phyloP scores from a whole-genome alignment of 2,888 invertebrate genomes.

The Agriopis marginaria region DNA sequence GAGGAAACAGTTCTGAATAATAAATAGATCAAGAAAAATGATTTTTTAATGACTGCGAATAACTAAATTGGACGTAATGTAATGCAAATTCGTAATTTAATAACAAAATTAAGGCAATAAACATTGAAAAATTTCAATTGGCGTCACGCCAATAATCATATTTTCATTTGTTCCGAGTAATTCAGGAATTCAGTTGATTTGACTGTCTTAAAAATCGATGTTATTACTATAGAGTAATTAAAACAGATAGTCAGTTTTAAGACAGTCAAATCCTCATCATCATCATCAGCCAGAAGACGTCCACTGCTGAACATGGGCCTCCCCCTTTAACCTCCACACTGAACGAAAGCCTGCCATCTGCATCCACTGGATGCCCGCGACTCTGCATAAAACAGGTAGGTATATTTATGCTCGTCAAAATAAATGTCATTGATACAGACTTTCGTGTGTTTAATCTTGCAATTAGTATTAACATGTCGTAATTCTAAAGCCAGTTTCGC shows the following conservation, averaged over 20 bases:
- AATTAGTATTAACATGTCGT: constrained; percentile 24
- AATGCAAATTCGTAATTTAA: not conserved
- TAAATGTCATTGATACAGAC: constrained; percentile 34
- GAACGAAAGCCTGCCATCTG: too few relatives aligned
- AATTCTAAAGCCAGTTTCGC: constrained; percentile 30
- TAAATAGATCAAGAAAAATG: not conserved
- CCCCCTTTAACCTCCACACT: too few relatives aligned
- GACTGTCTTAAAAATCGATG: not conserved
- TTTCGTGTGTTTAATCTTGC: constrained; percentile 20
- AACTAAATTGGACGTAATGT: not conserved
- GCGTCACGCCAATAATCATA: not conserved
- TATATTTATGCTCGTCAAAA: constrained; percentile 16
- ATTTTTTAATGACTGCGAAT: not conserved
- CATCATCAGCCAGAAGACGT: too few relatives aligned
- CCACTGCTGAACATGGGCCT: too few relatives aligned
- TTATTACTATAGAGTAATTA: not conserved
- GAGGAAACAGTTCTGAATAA: not conserved
- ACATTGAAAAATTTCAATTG: not conserved
- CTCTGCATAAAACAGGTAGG: not conserved
- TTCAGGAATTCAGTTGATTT: not conserved
- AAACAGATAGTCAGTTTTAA: too few relatives aligned
- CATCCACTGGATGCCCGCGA: too few relatives aligned
- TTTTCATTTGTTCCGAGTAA: not conserved
- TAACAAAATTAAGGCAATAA: not conserved
- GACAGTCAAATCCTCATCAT: not conserved